Percentiles rank a stretch among this genome's conserved stretches.
Evolutionary conservation across 2,888 invertebrate genomes (phyloP).

Genomic region (Nomada hirtipes): DNA sequence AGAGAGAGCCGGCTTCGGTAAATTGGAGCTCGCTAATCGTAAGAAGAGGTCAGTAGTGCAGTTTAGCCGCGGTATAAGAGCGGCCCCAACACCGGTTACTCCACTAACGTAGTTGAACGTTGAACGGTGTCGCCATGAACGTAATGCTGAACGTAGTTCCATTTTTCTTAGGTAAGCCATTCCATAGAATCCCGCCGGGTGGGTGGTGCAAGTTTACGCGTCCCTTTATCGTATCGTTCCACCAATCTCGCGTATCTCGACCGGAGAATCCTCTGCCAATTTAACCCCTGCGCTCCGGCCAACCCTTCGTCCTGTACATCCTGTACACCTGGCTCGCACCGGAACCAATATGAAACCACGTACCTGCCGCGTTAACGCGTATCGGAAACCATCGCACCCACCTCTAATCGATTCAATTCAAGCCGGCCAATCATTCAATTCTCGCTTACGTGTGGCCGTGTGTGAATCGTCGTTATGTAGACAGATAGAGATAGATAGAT

Average conservation of each 20-base stretch:
- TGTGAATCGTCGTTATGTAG: neutral
- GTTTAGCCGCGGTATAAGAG: constrained; percentile 69
- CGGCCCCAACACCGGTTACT: constrained; percentile 60
- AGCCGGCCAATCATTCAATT: constrained; percentile 51
- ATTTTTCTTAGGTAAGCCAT: constrained; percentile 65
- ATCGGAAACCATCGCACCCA: constrained; percentile 9
- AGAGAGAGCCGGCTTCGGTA: constrained; percentile 55
- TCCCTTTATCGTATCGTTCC: neutral
- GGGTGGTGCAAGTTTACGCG: neutral
- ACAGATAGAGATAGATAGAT: too few relatives aligned
- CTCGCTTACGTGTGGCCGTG: constrained; percentile 18
- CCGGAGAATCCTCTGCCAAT: too few relatives aligned
- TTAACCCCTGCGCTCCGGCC: too few relatives aligned
- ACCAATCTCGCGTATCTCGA: too few relatives aligned
- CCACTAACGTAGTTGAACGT: constrained; percentile 64
- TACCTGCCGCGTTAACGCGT: neutral
- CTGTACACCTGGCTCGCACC: too few relatives aligned
- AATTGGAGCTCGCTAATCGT: constrained; percentile 65
- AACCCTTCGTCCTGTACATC: too few relatives aligned
- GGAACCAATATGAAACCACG: neutral
- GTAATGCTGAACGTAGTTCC: constrained; percentile 58
- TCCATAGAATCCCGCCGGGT: neutral
- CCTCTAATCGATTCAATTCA: constrained; percentile 47
- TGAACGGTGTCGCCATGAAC: constrained; percentile 63
- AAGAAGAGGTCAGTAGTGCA: constrained; percentile 72